Base-by-base conservation (phyloP, 2,888 invertebrate genomes). In the Prenolepis imparis region DNA sequence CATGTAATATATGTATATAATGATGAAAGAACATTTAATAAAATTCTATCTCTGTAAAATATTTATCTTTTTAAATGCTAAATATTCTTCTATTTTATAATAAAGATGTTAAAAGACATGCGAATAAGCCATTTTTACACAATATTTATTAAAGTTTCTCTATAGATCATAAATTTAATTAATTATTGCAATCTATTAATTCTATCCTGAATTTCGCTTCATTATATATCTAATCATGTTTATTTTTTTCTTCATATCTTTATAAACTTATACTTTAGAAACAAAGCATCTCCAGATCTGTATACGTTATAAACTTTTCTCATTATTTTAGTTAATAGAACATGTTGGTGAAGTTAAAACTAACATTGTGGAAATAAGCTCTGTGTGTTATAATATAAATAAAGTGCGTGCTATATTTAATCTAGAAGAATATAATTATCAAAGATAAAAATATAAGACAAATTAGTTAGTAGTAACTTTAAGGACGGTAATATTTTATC, bases 251-350 rank as follows among this genome's bases (percentile, higher is more conserved):
- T n/a, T 28, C 3, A 77, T 68, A 77, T 77, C 4, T 55, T 77
- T 61, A n/a, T n/a, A 57, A 77, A 59, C 59, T 78, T 78, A 57
- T 44, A 78, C 44, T 59, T 80, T 12, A 36, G 32, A 78, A 59
- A 78, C 44, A 72, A 72, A 72, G 36, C 78, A 70, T 78, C 44
- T 59, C 72, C 52, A 63, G 24, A 67, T 55, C 39, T 18, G 21
- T 32, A 32, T 59, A 78, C 21, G 39, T 80, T 80, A 59, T 44
- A 44, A 78, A 80, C 78, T 80, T 80, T 80, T 80, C 78, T 73
- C 78, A 68, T 80, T 80, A 80, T 80, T 72, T 73, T 41, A 72
- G 78, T 57, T 70, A 78, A 24, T 61, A 24, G 41, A 80, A 61
- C 74, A 61, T 9, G 59, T 73, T 59, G 39, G 32, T 24, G 36